Evolutionary conservation across 2,113 vertebrate genomes (phyloP), one percentile per base, ranked within the genome.

Genomic region (Brienomyrus longianalis): DNA sequence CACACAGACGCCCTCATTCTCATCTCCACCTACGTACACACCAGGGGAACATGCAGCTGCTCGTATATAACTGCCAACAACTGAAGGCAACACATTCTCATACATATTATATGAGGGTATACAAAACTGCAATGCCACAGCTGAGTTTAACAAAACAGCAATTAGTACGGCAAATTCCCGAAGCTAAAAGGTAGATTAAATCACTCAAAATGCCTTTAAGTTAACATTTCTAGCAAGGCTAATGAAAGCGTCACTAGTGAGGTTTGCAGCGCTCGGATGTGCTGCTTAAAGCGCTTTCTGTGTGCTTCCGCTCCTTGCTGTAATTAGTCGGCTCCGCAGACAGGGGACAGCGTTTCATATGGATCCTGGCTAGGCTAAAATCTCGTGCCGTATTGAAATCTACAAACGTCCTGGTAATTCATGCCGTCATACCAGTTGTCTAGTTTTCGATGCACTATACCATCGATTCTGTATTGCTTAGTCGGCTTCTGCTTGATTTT

Each of bases 41-140:
- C 83, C 43, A 84, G 45, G 19, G 83, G 83, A 84, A 84, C 83
- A 84, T 84, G 83, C 45, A 84, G 83, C 83, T 84, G 83, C 43
- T 84, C 45, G 19, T 48, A 47, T 23, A 84, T 84, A 84, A 84
- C 83, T 45, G 83, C 83, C 83, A 84, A 47, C 39, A n/a, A 84
- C 83, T 84, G 45, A 84, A 84, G 39, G 23, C 45, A 48, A 84
- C 83, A 84, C 83, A 84, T 84, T 84, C 83, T 84, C 83, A 84
- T 84, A 84, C 83, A 84, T 84, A 84, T 84, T 84, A 45, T 84
- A 84, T 84, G 83, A 84, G 83, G 35, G 45, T 45, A 84, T 48
- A 84, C 45, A 48, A 84, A 84, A 62, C 21, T 48, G 83, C 45
- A 19, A 21, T n/a, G 19, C 45, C 83, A n/a, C 23, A 84, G 19